Base-by-base conservation (phyloP, 2,888 invertebrate species). In the Parasteatoda lunata region DNA sequence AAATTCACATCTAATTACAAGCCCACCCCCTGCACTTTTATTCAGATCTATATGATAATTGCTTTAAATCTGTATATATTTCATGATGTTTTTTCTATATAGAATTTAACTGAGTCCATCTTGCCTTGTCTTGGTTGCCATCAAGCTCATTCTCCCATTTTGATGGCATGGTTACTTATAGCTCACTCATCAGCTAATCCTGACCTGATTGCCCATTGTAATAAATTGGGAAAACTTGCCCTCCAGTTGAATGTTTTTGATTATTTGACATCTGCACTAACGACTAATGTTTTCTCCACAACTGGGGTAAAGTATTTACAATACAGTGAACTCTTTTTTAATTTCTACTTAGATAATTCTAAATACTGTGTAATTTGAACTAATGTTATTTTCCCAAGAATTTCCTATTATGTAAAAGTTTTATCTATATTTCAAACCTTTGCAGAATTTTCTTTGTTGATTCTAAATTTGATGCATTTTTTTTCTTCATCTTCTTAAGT, bases 81-180 rank as follows among this genome's bases (percentile, higher is more conserved):
- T 59, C 1, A 11, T 59, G 11, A 11, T 59, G 9, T 64, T 51
- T 45, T 45, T 72, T 49, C 45, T 66, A 78, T 89, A 54, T 75
- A 90, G 90, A 75, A 88, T 11, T 68, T 91, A n/a, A 90, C 90
- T 73, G 70, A 76, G 64, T 65, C 90, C 6, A 88, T 91, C n/a
- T 73, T 86, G 11, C 79, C n/a, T n/a, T n/a, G 82, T 7, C 84
- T 91, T 64, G 90, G 90, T 6, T 91, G 91, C 77, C 89, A 90
- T 47, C 89, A 90, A 4, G 88, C 85, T 15, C 92, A 92, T 88
- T 91, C 91, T 0, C 91, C 92, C 3, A 73, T 92, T 11, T 89
- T 92, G 13, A 89, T 92, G 54, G 89, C 90, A 64, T 92, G 92
- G 92, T 90, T 91, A 8, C 90, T 91, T 4, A 89, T 92, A 11